Percentiles rank a stretch among this genome's conserved stretches.
phyloP scores from a whole-genome alignment of 1,140 invertebrate species.

The Papilio aristodemus region DNA sequence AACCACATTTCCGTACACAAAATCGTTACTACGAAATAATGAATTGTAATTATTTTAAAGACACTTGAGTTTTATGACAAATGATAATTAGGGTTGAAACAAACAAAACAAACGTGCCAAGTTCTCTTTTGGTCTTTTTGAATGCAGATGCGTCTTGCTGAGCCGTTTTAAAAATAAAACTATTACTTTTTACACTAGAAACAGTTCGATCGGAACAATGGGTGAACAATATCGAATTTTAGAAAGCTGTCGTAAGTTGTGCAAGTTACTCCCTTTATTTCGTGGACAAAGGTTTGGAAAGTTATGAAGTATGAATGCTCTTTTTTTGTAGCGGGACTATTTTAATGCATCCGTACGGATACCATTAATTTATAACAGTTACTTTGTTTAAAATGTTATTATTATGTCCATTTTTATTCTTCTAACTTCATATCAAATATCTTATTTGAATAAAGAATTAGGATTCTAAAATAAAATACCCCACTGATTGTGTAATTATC shows the following conservation, averaged over 20 bases:
- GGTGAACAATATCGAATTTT: conserved; percentile 64
- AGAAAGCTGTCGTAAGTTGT: conserved; percentile 71
- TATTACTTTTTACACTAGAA: conserved; percentile 48
- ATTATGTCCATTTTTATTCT: background rate
- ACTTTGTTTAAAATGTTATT: background rate
- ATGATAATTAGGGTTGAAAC: conserved; percentile 25
- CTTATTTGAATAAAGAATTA: no score
- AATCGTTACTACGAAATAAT: background rate
- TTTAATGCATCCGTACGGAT: conserved; percentile 35
- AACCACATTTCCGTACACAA: background rate
- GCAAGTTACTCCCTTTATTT: conserved; percentile 77
- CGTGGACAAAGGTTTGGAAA: conserved; percentile 65
- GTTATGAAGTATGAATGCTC: conserved; percentile 50
- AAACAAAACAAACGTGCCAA: conserved; percentile 21
- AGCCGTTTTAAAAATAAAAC: conserved; percentile 37
- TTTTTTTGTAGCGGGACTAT: conserved; percentile 45
- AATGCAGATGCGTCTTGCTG: conserved; percentile 29
- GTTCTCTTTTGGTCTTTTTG: background rate
- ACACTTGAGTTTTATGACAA: conserved; percentile 11
- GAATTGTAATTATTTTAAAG: background rate
- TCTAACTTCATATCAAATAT: no score
- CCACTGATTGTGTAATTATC: no score
- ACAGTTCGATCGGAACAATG: conserved; percentile 62
- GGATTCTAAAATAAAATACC: no score
- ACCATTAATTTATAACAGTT: background rate